phyloP scores from a whole-genome alignment of 2,113 vertebrate genomes.

The Callaeas wilsoni region DNA sequence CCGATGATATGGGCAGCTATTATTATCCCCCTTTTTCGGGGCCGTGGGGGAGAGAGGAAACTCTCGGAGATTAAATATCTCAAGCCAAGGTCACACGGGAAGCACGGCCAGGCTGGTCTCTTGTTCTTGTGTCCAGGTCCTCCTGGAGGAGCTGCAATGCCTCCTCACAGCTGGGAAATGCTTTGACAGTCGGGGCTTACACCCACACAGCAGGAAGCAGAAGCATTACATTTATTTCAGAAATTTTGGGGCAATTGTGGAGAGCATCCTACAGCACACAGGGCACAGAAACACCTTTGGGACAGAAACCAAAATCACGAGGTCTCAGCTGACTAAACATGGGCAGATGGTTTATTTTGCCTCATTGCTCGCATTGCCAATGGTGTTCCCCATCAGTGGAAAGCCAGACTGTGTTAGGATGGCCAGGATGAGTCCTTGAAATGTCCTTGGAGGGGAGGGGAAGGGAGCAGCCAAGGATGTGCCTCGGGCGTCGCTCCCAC shows the following conservation, averaged over 20 bases:
- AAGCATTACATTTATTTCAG: neutral
- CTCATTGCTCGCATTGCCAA: accelerated
- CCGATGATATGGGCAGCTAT: neutral
- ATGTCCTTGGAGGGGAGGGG: accelerated
- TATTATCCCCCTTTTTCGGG: neutral
- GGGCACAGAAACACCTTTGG: neutral
- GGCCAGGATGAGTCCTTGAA: neutral
- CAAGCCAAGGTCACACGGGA: neutral
- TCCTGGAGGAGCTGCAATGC: neutral
- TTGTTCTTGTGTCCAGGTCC: neutral
- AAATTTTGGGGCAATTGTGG: accelerated
- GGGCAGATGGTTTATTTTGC: neutral
- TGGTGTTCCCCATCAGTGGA: neutral
- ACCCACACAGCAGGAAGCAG: neutral
- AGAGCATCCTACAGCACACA: accelerated
- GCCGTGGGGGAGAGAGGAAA: neutral
- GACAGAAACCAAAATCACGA: neutral
- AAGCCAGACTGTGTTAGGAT: neutral
- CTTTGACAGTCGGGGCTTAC: neutral
- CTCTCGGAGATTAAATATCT: neutral
- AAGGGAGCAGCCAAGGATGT: accelerated
- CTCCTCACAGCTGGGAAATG: neutral
- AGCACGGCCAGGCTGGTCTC: accelerated
- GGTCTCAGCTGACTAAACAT: neutral
- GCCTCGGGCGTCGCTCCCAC: accelerated